Conservation (phyloP, 1,140 invertebrate species). For the Arctopsyche grandis region DNA sequence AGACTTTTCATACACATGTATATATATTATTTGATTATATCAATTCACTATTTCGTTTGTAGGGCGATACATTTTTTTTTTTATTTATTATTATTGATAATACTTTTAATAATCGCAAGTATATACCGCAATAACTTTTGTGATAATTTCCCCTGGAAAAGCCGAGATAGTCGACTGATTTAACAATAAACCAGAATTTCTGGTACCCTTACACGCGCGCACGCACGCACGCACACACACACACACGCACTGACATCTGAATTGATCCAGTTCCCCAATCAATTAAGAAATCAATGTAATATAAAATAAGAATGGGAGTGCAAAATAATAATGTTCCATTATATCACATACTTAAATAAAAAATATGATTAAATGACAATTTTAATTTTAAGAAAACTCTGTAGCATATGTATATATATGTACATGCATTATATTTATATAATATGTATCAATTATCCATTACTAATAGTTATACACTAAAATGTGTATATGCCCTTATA, state of each 20-base stretch:
- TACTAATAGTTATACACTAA: constrained; percentile 7
- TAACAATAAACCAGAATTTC: background rate
- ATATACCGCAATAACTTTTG: no score
- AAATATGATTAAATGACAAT: background rate
- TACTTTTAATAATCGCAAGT: no score
- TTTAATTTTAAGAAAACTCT: background rate
- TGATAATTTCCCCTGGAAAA: background rate
- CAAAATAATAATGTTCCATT: background rate
- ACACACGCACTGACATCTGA: no score
- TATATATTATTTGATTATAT: no score
- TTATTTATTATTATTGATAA: no score
- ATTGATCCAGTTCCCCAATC: background rate
- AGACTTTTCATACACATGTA: no score
- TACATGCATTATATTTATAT: background rate
- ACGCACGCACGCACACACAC: no score
- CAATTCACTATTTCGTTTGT: no score
- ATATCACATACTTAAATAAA: background rate
- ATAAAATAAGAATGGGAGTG: background rate
- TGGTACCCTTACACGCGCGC: background rate
- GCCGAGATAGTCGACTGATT: background rate
- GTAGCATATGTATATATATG: background rate
- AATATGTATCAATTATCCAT: background rate
- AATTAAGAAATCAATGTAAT: background rate
- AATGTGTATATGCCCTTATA: constrained; percentile 3
- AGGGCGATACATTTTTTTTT: no score